Evolutionary conservation across 2,888 invertebrate genomes (phyloP).

Genomic region (Biston betularia): DNA sequence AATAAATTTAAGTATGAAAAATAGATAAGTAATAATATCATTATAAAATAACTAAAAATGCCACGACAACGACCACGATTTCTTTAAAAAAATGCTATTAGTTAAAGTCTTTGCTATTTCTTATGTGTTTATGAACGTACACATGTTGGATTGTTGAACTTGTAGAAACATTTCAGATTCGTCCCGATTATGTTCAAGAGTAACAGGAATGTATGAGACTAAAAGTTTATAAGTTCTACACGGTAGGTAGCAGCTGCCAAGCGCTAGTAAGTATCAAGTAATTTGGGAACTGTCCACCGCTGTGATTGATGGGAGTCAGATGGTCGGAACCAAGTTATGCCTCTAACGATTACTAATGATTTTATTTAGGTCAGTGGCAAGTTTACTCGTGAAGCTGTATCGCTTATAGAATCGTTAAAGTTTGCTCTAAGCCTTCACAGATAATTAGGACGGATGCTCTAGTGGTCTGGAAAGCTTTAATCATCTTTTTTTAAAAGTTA

Average conservation of each 20-base stretch:
- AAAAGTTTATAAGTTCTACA: conserved; percentile 11
- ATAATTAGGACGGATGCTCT: not conserved
- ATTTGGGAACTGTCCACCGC: conserved; percentile 52
- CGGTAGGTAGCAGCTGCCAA: conserved; percentile 18
- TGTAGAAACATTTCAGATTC: not conserved
- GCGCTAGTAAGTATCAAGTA: conserved; percentile 38
- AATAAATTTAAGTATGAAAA: no score
- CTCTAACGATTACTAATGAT: conserved; percentile 74
- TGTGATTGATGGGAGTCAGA: conserved; percentile 62
- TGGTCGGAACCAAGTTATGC: conserved; percentile 62
- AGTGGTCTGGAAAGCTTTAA: not conserved
- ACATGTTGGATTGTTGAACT: not conserved
- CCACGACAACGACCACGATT: no score
- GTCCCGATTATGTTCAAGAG: not conserved
- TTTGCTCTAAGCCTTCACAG: not conserved
- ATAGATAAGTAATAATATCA: no score
- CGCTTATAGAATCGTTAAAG: not conserved
- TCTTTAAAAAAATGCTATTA: no score
- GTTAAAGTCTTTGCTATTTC: no score
- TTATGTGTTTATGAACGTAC: no score
- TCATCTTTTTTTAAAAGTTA: no score
- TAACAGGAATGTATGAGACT: conserved; percentile 3
- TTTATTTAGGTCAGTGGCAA: conserved; percentile 46
- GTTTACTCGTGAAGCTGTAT: not conserved
- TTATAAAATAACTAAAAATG: no score